Evolutionary conservation across 92 coral and sea anemone genomes (phyloP).

Genomic region (Zoanthus sansibaricus): DNA sequence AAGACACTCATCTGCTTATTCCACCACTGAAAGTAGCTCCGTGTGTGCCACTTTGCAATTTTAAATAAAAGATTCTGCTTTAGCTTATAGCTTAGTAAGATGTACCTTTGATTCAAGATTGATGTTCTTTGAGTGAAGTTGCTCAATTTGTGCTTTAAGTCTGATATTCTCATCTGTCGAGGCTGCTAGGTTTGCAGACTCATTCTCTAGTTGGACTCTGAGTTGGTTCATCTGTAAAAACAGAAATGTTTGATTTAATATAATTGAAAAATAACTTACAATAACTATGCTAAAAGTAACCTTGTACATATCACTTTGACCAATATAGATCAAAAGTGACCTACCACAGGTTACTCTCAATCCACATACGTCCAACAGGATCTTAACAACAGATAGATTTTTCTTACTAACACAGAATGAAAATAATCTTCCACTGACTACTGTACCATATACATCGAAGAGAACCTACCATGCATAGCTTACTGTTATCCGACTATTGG

Average conservation of each 20-base stretch:
- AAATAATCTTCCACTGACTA: not conserved
- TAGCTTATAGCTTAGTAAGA: not conserved
- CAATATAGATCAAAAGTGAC: not conserved
- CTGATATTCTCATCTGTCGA: slow-evolving; percentile 94
- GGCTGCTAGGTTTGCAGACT: slow-evolving; percentile 83
- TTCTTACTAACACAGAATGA: not conserved
- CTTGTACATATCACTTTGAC: not conserved
- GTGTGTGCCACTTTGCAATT: no score
- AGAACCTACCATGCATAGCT: no score
- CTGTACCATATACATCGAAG: no score
- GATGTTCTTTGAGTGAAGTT: slow-evolving; percentile 86
- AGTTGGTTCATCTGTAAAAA: slow-evolving; percentile 87
- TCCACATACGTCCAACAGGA: not conserved
- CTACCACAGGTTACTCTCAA: not conserved
- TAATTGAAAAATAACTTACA: not conserved
- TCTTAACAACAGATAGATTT: not conserved
- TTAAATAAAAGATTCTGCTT: no score
- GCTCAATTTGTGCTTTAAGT: slow-evolving; percentile 88
- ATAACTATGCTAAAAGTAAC: not conserved
- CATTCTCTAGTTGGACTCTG: slow-evolving; percentile 86
- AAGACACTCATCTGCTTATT: no score
- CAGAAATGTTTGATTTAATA: not conserved
- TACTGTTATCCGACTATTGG: no score
- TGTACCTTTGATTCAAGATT: slow-evolving; percentile 89
- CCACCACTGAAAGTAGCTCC: no score